These are phyloP conservation scores for Cryptophagus acutangulus DNA, from an alignment of 2,888 invertebrate species.

Conservation along the genomic window DNA sequence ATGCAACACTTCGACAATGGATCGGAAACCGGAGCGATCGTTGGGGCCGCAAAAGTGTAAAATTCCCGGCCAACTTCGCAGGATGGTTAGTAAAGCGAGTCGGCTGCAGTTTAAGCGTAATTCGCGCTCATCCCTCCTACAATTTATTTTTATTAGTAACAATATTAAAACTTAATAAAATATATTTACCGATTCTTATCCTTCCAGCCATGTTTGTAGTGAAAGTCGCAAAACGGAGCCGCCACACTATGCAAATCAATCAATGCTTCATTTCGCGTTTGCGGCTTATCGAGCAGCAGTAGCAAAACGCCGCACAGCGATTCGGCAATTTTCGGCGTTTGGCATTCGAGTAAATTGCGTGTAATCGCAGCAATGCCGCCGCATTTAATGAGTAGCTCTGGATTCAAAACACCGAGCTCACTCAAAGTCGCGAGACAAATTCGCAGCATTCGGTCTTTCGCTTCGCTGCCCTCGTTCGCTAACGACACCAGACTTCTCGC, in stretches of 20 bases:
- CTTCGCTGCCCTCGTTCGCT: slow-evolving; percentile 69
- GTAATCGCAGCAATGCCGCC: slow-evolving; percentile 81
- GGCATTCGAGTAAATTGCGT: slow-evolving; percentile 77
- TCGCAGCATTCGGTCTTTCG: slow-evolving; percentile 77
- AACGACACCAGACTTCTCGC: slow-evolving; percentile 78
- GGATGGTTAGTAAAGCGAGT: slow-evolving; percentile 73
- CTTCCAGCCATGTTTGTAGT: slow-evolving; percentile 67
- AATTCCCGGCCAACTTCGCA: slow-evolving; percentile 90
- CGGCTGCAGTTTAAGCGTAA: slow-evolving; percentile 81
- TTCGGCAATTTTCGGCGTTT: slow-evolving; percentile 85
- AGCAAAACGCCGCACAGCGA: slow-evolving; percentile 83
- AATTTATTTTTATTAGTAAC: slow-evolving; percentile 3
- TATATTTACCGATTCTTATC: slow-evolving; percentile 61
- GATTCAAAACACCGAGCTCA: slow-evolving; percentile 85
- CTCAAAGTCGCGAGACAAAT: slow-evolving; percentile 83
- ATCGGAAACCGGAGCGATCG: slow-evolving; percentile 68
- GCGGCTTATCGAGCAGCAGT: slow-evolving; percentile 78
- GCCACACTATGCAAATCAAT: slow-evolving; percentile 82
- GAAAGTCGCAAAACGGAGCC: slow-evolving; percentile 92
- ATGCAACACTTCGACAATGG: slow-evolving; percentile 75
- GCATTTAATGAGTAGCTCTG: slow-evolving; percentile 70
- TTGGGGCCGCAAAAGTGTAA: slow-evolving; percentile 80
- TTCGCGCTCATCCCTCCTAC: slow-evolving; percentile 66
- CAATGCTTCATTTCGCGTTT: slow-evolving; percentile 67
- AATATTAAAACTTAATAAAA: slow-evolving; percentile 11